These are phyloP conservation scores for Jaculus jaculus DNA, from an alignment of 2,113 vertebrate species.

Conservation along the genomic window DNA sequence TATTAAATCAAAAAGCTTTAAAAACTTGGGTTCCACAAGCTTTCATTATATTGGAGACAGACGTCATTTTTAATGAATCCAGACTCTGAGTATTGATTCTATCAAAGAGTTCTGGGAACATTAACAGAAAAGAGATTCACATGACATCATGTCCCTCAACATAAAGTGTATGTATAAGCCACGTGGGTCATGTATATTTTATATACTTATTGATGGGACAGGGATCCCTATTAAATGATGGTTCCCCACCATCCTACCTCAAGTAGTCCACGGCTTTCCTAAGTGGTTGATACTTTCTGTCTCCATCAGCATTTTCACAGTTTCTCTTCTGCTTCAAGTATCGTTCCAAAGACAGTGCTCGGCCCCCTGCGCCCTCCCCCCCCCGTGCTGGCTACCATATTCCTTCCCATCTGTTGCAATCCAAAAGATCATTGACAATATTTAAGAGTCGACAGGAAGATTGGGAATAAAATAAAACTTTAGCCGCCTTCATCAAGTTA, in stretches of 20 bases:
- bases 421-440: constrained; percentile 9
- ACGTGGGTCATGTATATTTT: constrained; percentile 63
- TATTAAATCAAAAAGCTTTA: constrained; percentile 64
- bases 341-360: neutral
- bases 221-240: constrained; percentile 24
- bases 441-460: constrained; percentile 37
- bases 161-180: constrained; percentile 43
- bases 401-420: neutral
- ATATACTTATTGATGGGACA: constrained; percentile 70
- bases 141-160: constrained; percentile 53
- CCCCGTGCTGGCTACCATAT: neutral
- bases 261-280: constrained; percentile 24
- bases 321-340: neutral
- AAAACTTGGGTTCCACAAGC: constrained; percentile 27
- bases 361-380: too few relatives aligned
- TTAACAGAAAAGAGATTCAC: constrained; percentile 74
- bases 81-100: constrained; percentile 61
- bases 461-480: constrained; percentile 42
- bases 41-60: constrained; percentile 41
- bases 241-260: neutral
- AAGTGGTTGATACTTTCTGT: neutral
- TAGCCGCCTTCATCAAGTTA: neutral
- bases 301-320: neutral
- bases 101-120: constrained; percentile 77
- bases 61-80: constrained; percentile 42